These are phyloP conservation scores for Melanogrammus aeglefinus DNA, from an alignment of 2,797 vertebrate genomes.

Conservation along the genomic window DNA sequence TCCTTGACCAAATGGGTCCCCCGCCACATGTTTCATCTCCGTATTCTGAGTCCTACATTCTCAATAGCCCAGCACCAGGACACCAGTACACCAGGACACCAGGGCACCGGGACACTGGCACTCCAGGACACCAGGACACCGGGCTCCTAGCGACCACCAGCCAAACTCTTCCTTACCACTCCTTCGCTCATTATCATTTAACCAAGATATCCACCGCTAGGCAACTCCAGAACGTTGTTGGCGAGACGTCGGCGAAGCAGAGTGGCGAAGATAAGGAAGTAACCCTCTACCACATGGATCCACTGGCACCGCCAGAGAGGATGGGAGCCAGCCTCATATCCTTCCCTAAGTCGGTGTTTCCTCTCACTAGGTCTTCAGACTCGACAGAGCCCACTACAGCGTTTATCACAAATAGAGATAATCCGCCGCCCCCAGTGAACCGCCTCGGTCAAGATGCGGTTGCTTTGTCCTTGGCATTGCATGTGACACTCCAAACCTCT, in stretches of 20 bases:
- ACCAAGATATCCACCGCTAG: background rate
- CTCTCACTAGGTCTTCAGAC: background rate
- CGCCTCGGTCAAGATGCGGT: background rate
- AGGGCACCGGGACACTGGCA: too few species aligned
- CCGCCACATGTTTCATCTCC: background rate
- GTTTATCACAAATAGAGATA: constrained; percentile 6
- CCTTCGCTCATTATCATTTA: background rate
- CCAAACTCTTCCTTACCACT: background rate
- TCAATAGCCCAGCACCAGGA: too few species aligned
- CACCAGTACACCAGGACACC: too few species aligned
- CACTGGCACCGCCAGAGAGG: background rate
- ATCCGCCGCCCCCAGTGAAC: constrained; percentile 4
- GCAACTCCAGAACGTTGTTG: constrained; percentile 18
- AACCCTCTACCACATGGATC: background rate
- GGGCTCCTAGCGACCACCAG: background rate
- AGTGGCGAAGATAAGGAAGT: background rate
- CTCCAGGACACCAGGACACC: background rate
- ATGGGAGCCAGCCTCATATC: background rate
- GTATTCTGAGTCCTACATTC: background rate
- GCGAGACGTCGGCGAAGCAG: background rate
- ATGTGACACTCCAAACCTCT: constrained; percentile 8
- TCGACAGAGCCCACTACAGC: constrained; percentile 7
- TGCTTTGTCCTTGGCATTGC: constrained; percentile 7
- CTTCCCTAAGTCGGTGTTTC: background rate
- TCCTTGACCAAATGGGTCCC: background rate